Conservation (phyloP, 2,113 vertebrate genomes). For the Calcarius ornatus region DNA sequence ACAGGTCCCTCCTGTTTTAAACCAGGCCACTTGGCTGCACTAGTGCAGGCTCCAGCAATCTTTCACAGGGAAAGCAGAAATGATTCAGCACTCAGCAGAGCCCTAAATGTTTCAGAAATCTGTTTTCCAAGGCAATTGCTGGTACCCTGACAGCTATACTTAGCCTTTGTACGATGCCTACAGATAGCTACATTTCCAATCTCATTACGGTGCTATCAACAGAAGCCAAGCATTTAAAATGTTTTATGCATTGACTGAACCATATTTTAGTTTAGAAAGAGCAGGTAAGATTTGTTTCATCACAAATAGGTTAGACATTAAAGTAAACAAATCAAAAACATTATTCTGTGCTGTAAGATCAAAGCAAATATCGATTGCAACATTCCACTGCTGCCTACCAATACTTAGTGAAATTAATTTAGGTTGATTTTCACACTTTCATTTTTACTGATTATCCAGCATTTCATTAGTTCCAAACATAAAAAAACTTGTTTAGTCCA, state of each 20-base stretch:
- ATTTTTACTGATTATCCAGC: not conserved
- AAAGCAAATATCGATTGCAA: not conserved
- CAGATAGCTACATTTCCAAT: slow-evolving; percentile 25
- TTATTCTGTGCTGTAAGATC: not conserved
- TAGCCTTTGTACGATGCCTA: not conserved
- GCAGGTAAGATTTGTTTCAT: slow-evolving; percentile 30
- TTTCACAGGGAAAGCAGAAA: not conserved
- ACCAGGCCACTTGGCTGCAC: not conserved
- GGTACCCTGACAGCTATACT: not conserved
- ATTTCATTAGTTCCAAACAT: not conserved
- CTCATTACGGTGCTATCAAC: slow-evolving; percentile 28
- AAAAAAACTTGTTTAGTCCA: not conserved
- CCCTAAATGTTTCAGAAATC: slow-evolving; percentile 12
- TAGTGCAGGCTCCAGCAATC: not conserved
- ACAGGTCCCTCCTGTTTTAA: not conserved
- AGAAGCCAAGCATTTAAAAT: slow-evolving; percentile 33
- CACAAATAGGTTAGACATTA: slow-evolving; percentile 37
- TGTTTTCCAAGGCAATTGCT: slow-evolving; percentile 21
- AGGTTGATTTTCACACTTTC: not conserved
- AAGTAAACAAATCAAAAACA: slow-evolving; percentile 46
- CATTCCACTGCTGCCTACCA: not conserved
- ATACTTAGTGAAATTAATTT: not conserved
- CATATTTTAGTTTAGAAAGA: slow-evolving; percentile 33
- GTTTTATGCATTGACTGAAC: not conserved
- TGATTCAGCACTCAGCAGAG: slow-evolving; percentile 3